Conservation (phyloP, 2,113 vertebrate genomes). For the Eleginops maclovinus region DNA sequence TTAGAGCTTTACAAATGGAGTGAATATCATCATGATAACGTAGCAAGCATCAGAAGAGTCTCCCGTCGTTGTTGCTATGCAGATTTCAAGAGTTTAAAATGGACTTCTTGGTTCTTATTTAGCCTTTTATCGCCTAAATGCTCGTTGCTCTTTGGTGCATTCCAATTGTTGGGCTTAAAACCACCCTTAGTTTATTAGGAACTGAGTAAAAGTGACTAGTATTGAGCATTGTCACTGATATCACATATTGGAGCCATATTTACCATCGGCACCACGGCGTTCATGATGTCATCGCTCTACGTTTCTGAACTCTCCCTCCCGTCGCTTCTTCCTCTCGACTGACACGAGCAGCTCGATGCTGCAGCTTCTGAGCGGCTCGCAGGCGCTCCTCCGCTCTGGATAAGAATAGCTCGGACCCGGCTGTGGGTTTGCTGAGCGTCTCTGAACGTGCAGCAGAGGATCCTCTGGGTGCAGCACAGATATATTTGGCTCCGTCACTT, state of each 20-base stretch:
- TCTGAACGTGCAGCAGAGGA: constrained; percentile 6
- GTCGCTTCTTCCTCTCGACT: constrained; percentile 11
- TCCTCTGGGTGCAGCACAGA: constrained; percentile 50
- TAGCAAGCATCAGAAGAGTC: too few species aligned
- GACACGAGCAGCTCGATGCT: constrained; percentile 48
- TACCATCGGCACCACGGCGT: too few species aligned
- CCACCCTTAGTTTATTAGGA: too few species aligned
- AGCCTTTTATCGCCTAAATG: too few species aligned
- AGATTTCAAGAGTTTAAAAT: too few species aligned
- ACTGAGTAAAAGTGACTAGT: too few species aligned
- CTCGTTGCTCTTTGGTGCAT: not conserved
- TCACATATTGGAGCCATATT: too few species aligned
- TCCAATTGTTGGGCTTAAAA: not conserved
- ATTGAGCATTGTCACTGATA: too few species aligned
- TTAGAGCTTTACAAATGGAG: too few species aligned
- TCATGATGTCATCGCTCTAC: not conserved
- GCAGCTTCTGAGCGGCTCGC: constrained; percentile 49
- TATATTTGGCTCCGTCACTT: constrained; percentile 74
- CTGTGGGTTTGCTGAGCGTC: constrained; percentile 25
- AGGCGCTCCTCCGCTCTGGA: constrained; percentile 45
- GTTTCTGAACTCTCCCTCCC: not conserved
- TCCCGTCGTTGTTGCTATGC: too few species aligned
- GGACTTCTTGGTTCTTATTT: too few species aligned
- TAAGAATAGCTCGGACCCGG: constrained; percentile 47
- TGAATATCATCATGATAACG: too few species aligned